Evolutionary conservation across 92 coral and sea anemone genomes (phyloP), one percentile per base, ranked within the genome.

Genomic region (Epizoanthus ramosus): DNA sequence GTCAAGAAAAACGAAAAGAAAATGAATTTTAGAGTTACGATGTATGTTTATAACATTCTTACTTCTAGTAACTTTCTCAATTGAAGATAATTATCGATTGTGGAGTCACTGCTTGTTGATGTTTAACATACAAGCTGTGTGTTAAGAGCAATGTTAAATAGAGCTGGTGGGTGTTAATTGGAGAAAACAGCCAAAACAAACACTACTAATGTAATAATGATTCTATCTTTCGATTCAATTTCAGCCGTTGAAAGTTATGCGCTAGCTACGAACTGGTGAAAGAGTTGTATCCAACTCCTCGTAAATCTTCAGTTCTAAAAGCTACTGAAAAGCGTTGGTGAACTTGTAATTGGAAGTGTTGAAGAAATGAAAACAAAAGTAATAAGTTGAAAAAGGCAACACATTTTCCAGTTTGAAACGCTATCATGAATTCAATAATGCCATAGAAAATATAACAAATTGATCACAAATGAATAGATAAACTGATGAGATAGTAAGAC

Each of bases 151-250:
- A 41, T 15, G 43, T 41, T 41, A 33, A 77, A 67, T 31, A 16
- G 53, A 43, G 59, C 5, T 23, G 31, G 39, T 41, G 70, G 82
- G 82, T 60, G 82, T 61, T 60, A 77, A 77, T 60, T 63, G 16
- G 82, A 1, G 50, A 3, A 4, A 39, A 37, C 8, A 22, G 58
- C 35, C 18, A 47, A 57, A 41, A 77, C 54, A 25, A 63, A 24
- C 33, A 59, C 22, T 13, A 35, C 58, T 75, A 75, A 5, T 31
- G 52, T 23, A 75, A 24, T 67, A 25, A 50, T 50, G 45, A 63
- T 17, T 43, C 37, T 35, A 25, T 18, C 41, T 4, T 21, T 35
- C 21, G 68, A 21, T 39, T 60, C 39, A 21, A 60, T 17, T 16
- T 31, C 16, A 16, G 19, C 37, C 39, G 54, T 73, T 50, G 63